Evolutionary conservation across 2,888 invertebrate genomes (phyloP).

Genomic region (Eucera pruinosa): DNA sequence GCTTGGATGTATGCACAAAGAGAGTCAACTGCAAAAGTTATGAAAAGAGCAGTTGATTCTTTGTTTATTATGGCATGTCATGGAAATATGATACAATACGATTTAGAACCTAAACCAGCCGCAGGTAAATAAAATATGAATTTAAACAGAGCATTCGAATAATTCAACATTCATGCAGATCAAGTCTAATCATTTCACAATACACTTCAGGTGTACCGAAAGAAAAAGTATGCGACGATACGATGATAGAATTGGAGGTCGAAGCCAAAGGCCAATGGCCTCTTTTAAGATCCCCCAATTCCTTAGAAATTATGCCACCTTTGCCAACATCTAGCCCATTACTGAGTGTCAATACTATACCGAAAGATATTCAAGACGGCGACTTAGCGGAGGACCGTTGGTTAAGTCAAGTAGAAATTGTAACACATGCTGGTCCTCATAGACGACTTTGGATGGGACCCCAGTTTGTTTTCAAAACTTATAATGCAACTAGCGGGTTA

Average conservation of each 20-base stretch:
- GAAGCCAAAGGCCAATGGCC: constrained; percentile 96
- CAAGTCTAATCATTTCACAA: neutral
- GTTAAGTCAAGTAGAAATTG: constrained; percentile 98
- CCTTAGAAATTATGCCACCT: constrained; percentile 91
- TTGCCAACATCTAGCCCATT: constrained; percentile 89
- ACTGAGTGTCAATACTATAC: constrained; percentile 81
- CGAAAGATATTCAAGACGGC: constrained; percentile 73
- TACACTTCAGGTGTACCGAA: constrained; percentile 88
- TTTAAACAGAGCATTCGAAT: no score
- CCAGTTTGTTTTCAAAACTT: constrained; percentile 99
- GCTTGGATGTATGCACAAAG: constrained; percentile 88
- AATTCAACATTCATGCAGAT: no score
- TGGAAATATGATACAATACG: constrained; percentile 94
- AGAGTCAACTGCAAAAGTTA: constrained; percentile 80
- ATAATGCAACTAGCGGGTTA: constrained; percentile 91
- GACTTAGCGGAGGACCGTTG: constrained; percentile 90
- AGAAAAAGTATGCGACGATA: constrained; percentile 94
- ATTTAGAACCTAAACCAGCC: constrained; percentile 91
- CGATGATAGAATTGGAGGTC: constrained; percentile 93
- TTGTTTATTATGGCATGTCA: constrained; percentile 95
- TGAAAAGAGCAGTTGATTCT: constrained; percentile 89
- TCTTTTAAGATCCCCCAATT: constrained; percentile 88
- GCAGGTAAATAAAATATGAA: constrained; percentile 82
- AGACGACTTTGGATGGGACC: constrained; percentile 99
- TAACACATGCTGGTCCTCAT: constrained; percentile 98